phyloP scores from a whole-genome alignment of 2,113 vertebrate species.

The Chinchilla lanigera region DNA sequence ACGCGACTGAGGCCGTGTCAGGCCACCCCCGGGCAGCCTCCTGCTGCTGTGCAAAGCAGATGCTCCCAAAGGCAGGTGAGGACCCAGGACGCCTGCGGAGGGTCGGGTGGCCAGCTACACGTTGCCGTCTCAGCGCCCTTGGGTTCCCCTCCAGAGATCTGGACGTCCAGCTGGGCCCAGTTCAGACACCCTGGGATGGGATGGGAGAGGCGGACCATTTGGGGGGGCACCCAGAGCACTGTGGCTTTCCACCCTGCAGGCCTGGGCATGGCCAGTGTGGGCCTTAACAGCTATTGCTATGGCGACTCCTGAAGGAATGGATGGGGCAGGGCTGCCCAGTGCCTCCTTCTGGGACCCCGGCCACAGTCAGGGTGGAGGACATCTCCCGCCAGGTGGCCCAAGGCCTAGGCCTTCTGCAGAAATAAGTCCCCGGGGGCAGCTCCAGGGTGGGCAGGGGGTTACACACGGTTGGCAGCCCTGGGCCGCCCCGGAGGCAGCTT shows the following conservation, averaged over 20 bases:
- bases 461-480: not conserved
- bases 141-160: not conserved
- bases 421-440: not conserved
- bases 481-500: not conserved
- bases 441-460: too few relatives aligned
- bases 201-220: not conserved
- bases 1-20: not conserved
- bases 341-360: not conserved
- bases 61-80: not conserved
- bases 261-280: not conserved
- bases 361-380: not conserved
- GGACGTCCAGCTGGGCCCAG: not conserved
- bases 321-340: not conserved
- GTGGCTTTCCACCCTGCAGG: not conserved
- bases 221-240: rapidly evolving
- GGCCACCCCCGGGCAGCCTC: not conserved
- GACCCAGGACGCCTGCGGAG: not conserved
- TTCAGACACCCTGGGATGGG: not conserved
- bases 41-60: not conserved
- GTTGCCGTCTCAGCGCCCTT: not conserved
- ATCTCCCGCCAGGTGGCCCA: not conserved
- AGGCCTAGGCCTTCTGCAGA: not conserved
- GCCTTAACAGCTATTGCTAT: not conserved
- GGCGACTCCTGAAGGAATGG: not conserved
- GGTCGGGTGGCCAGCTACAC: not conserved